Evolutionary conservation across 2,113 vertebrate genomes (phyloP).

Genomic region (Sinosuthora webbiana): DNA sequence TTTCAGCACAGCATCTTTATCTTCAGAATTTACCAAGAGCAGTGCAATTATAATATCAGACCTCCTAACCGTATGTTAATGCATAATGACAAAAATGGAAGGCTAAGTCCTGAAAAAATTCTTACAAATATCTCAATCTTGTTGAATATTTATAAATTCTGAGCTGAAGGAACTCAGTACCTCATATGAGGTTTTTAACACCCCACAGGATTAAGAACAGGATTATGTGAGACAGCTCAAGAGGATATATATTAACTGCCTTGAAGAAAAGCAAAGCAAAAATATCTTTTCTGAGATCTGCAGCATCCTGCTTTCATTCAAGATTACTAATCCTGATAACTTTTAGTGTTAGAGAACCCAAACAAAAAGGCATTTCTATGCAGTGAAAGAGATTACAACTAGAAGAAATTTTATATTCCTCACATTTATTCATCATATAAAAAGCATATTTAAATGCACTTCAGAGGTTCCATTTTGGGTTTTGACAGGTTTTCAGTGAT

Average conservation of each 20-base stretch:
- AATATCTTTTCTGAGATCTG: not conserved
- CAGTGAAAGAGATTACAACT: not conserved
- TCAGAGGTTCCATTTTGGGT: not conserved
- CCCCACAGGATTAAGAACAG: not conserved
- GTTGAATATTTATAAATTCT: constrained; percentile 16
- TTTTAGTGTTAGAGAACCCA: not conserved
- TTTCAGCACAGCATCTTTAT: not conserved
- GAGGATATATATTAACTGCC: not conserved
- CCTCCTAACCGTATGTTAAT: not conserved
- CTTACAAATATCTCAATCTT: not conserved
- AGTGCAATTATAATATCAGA: not conserved
- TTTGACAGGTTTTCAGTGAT: not conserved
- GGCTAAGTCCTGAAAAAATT: not conserved
- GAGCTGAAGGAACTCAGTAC: not conserved
- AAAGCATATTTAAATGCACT: not conserved
- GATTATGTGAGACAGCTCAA: not conserved
- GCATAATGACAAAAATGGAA: not conserved
- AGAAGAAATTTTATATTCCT: not conserved
- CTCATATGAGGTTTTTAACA: not conserved
- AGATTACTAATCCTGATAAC: not conserved
- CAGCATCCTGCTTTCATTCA: not conserved
- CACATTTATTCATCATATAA: not conserved
- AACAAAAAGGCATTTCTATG: not conserved
- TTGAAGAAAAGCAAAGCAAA: not conserved
- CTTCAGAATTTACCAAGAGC: not conserved